Evolutionary conservation across 2,113 vertebrate species (phyloP).

Genomic region (zebrafish (Danio rerio)): GRCz12tu NC_133177.1:43079001-43079500

Average conservation of each 20-base stretch:
- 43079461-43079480: no score
- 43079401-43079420: background rate
- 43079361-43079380: conserved; percentile 8
- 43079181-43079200: conserved; percentile 43
- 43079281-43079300: conserved; percentile 3
- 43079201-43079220: conserved; percentile 44
- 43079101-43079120: conserved; percentile 45
- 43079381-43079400: conserved; percentile 1
- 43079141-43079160: conserved; percentile 49
- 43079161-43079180: conserved; percentile 35
- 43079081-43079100: conserved; percentile 30
- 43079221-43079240: conserved; percentile 15
- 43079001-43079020: conserved; percentile 20
- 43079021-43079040: conserved; percentile 37
- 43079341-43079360: background rate
- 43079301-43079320: background rate
- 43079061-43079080: conserved; percentile 34
- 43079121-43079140: conserved; percentile 30
- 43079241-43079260: background rate
- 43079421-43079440: no score
- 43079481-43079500: no score
- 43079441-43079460: no score
- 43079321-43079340: background rate
- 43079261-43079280: conserved; percentile 5
- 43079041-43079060: conserved; percentile 37